Conservation (phyloP, 2,888 invertebrate species). For the Euspilapteryx auroguttella region DNA sequence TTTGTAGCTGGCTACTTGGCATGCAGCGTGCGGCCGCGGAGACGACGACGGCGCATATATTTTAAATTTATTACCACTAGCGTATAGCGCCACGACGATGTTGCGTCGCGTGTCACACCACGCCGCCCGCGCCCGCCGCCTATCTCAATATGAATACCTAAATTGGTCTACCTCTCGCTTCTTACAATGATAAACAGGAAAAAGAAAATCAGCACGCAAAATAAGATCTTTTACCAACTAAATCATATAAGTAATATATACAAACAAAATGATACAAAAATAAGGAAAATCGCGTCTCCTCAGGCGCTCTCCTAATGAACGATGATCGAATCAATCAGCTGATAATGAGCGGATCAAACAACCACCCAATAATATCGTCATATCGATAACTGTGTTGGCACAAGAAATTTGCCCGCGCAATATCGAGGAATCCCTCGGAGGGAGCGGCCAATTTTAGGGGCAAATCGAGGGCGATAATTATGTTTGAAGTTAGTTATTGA, state of each 20-base stretch:
- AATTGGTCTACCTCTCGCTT: too few species aligned
- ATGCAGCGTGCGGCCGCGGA: slow-evolving; percentile 21
- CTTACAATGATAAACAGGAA: too few species aligned
- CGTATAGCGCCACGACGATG: slow-evolving; percentile 9
- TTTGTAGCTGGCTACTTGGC: slow-evolving; percentile 38
- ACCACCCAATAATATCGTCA: slow-evolving; percentile 41
- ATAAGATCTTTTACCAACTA: too few species aligned
- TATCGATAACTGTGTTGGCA: slow-evolving; percentile 41
- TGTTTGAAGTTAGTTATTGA: slow-evolving; percentile 59
- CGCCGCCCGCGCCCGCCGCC: too few species aligned
- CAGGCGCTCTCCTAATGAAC: too few species aligned
- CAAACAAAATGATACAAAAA: too few species aligned
- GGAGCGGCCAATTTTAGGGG: slow-evolving; percentile 49
- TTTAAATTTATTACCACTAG: slow-evolving; percentile 47
- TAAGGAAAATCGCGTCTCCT: too few species aligned
- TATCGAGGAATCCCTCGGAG: slow-evolving; percentile 38
- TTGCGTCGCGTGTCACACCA: too few species aligned
- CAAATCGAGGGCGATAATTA: slow-evolving; percentile 57
- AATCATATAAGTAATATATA: too few species aligned
- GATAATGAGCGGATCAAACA: slow-evolving; percentile 55
- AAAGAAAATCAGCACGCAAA: too few species aligned
- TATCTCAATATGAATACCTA: too few species aligned
- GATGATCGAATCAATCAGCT: slow-evolving; percentile 48
- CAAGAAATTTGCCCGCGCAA: slow-evolving; percentile 52
- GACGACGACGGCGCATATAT: slow-evolving; percentile 28